These are phyloP conservation scores for Sebastes itinus DNA, from an alignment of 2,797 vertebrate species.

Conservation along the genomic window DNA sequence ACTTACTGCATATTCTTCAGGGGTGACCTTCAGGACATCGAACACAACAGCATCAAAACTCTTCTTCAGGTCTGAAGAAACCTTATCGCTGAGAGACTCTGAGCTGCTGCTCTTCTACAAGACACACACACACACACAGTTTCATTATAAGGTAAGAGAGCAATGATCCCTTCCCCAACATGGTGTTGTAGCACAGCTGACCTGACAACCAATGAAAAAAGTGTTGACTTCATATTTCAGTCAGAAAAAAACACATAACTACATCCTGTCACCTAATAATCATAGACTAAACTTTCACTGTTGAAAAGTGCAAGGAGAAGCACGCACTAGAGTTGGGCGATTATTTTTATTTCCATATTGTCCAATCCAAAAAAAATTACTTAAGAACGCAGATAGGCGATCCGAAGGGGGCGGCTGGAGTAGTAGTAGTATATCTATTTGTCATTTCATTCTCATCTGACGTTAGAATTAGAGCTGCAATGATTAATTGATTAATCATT, in stretches of 20 bases:
- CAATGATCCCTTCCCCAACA: too few relatives aligned
- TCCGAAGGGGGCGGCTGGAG: too few relatives aligned
- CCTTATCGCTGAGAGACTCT: slow-evolving; percentile 96
- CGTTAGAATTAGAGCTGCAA: too few relatives aligned
- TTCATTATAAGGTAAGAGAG: neutral
- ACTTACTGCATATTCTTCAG: slow-evolving; percentile 99
- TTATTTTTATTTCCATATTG: too few relatives aligned
- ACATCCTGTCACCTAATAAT: neutral
- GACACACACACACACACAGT: neutral
- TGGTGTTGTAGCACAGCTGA: neutral
- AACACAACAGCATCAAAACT: slow-evolving; percentile 99
- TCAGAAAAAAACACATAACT: neutral
- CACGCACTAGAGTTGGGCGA: too few relatives aligned
- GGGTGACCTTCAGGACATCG: slow-evolving; percentile 96
- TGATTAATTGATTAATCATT: too few relatives aligned
- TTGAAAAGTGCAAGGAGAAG: neutral
- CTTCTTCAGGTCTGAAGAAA: slow-evolving; percentile 94
- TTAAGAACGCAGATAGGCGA: too few relatives aligned
- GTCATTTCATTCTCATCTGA: too few relatives aligned
- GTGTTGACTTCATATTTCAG: neutral
- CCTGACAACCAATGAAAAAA: neutral
- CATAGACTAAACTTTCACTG: too few relatives aligned
- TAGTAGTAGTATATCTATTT: too few relatives aligned
- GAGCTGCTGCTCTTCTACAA: slow-evolving; percentile 96
- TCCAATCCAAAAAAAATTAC: too few relatives aligned